phyloP scores from a whole-genome alignment of 2,113 vertebrate genomes.

The Clarias gariepinus region DNA sequence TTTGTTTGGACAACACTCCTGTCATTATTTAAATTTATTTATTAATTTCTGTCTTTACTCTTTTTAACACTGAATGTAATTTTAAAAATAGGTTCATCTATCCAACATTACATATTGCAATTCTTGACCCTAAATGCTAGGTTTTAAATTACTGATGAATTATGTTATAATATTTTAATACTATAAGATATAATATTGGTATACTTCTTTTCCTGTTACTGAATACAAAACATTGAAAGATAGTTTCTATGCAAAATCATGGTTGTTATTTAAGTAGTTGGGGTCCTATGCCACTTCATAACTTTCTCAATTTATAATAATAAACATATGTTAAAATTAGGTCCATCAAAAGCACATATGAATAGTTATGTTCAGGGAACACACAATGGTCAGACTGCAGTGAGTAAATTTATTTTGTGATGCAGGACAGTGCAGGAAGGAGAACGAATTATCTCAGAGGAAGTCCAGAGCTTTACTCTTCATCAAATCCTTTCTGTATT shows the following conservation, averaged over 20 bases:
- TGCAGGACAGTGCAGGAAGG: conserved; percentile 52
- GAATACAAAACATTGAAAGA: background rate
- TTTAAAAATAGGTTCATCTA: background rate
- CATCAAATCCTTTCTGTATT: conserved; percentile 76
- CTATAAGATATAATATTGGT: too few relatives aligned
- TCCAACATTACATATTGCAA: background rate
- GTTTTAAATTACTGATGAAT: background rate
- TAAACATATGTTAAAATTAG: background rate
- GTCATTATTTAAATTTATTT: background rate
- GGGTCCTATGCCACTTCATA: background rate
- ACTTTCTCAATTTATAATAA: background rate
- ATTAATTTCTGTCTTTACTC: background rate
- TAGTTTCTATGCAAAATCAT: background rate
- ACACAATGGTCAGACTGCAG: conserved; percentile 51
- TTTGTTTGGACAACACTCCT: background rate
- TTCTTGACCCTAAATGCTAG: background rate
- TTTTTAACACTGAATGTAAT: background rate
- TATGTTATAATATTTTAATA: background rate
- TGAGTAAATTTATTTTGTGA: conserved; percentile 67
- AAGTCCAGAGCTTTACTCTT: conserved; percentile 71
- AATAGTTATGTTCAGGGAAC: conserved; percentile 28
- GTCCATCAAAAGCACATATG: background rate
- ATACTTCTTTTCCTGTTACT: background rate
- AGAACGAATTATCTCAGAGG: conserved; percentile 51
- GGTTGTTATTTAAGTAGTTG: background rate